Evolutionary conservation across 2,888 invertebrate species (phyloP).

Genomic region (Melanostoma scalare): DNA sequence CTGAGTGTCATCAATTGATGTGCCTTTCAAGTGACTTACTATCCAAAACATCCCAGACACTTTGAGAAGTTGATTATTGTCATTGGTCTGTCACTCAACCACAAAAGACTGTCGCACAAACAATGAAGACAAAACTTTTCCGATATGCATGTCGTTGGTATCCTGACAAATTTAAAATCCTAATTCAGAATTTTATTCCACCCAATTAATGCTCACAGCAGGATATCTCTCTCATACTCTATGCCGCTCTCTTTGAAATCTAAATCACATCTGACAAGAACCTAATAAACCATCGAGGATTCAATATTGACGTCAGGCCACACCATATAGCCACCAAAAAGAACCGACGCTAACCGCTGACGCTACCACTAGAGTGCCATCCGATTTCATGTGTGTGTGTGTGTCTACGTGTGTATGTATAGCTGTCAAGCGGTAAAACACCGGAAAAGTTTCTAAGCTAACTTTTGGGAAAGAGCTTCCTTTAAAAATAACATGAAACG

Average conservation of each 20-base stretch:
- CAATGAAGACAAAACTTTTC: conserved; percentile 50
- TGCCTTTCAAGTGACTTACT: no score
- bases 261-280: conserved; percentile 69
- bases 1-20: no score
- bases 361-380: conserved; percentile 7
- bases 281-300: conserved; percentile 69
- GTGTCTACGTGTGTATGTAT: background rate
- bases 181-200: conserved; percentile 63
- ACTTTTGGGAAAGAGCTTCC: conserved; percentile 26
- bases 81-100: conserved; percentile 31
- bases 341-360: conserved; percentile 10
- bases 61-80: background rate
- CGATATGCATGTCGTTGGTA: conserved; percentile 8
- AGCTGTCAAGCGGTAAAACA: conserved; percentile 22
- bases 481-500: conserved; percentile 60
- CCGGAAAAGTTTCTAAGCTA: conserved; percentile 52
- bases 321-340: conserved; percentile 20
- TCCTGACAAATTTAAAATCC: conserved; percentile 19
- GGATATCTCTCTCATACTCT: background rate
- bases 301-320: conserved; percentile 64
- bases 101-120: conserved; percentile 21
- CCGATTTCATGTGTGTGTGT: background rate
- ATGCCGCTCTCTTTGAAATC: conserved; percentile 12
- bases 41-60: no score
- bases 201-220: conserved; percentile 61